Percentiles rank a stretch among this genome's conserved stretches.
These are phyloP conservation scores for Euproctis similis DNA, from an alignment of 2,888 invertebrate species.

Conservation along the genomic window DNA sequence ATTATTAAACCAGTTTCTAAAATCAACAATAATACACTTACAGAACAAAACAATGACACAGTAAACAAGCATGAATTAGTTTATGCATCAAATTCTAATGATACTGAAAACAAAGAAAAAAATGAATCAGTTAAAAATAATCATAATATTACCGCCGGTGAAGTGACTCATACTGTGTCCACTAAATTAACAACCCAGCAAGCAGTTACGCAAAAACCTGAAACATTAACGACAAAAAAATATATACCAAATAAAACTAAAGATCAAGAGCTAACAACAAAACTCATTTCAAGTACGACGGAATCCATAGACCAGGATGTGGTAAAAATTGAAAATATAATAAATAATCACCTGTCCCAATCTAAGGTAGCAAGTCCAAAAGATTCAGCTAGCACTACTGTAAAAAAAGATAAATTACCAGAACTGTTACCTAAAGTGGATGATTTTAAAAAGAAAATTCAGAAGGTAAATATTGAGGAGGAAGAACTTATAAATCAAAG, in stretches of 20 bases:
- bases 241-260: neutral
- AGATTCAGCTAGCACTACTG: slow-evolving; percentile 14
- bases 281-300: no score
- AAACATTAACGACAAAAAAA: neutral
- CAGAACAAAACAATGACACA: neutral
- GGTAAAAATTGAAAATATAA: slow-evolving; percentile 8
- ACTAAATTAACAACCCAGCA: neutral
- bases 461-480: slow-evolving; percentile 64
- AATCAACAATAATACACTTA: neutral
- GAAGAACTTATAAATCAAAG: slow-evolving; percentile 54
- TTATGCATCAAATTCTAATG: neutral
- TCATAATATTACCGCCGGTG: neutral
- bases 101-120: neutral
- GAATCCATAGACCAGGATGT: slow-evolving; percentile 2
- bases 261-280: slow-evolving; percentile 14
- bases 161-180: neutral
- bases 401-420: slow-evolving; percentile 30
- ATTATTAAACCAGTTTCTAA: neutral
- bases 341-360: slow-evolving; percentile 16
- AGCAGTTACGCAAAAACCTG: neutral
- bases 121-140: neutral
- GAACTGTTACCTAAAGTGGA: slow-evolving; percentile 53
- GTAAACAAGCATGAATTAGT: neutral
- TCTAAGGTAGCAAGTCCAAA: slow-evolving; percentile 21
- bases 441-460: slow-evolving; percentile 66